These are phyloP conservation scores for Circaetus cinerascens DNA, from an alignment of 2,113 vertebrate species.

Conservation along the genomic window DNA sequence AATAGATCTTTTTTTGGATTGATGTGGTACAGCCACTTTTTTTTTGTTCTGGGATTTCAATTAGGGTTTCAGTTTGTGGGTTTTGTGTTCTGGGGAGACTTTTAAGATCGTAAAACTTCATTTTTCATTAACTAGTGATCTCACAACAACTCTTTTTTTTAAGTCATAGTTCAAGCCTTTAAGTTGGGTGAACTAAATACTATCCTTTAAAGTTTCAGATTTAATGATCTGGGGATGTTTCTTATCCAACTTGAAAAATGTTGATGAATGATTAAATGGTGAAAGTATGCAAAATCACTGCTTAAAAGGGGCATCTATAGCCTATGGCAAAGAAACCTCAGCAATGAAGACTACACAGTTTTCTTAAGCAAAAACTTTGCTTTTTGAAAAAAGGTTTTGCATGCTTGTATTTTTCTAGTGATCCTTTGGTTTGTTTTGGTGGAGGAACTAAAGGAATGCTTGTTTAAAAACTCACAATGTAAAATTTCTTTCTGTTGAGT, in stretches of 20 bases:
- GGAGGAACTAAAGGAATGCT: not conserved
- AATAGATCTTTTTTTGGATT: not conserved
- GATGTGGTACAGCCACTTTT: not conserved
- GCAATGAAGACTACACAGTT: not conserved
- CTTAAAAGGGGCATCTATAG: not conserved
- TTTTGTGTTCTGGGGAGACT: not conserved
- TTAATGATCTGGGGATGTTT: not conserved
- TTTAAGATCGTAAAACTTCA: not conserved
- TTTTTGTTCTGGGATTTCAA: not conserved
- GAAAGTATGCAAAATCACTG: not conserved
- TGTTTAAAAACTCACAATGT: not conserved
- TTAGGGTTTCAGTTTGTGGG: not conserved
- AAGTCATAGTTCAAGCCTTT: not conserved
- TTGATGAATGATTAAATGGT: not conserved
- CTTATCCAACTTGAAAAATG: not conserved
- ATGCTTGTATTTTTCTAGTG: not conserved
- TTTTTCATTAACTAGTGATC: slow-evolving; percentile 31
- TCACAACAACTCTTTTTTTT: not conserved
- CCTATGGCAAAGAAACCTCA: not conserved
- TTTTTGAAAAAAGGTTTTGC: not conserved
- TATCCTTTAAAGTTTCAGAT: not conserved
- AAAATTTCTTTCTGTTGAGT: not conserved
- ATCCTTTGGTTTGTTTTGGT: not conserved
- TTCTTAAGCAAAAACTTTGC: not conserved
- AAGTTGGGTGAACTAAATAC: not conserved